Evolutionary conservation across 2,113 vertebrate species (phyloP), one percentile per base, ranked within the genome.

Genomic region (Agapornis roseicollis): DNA sequence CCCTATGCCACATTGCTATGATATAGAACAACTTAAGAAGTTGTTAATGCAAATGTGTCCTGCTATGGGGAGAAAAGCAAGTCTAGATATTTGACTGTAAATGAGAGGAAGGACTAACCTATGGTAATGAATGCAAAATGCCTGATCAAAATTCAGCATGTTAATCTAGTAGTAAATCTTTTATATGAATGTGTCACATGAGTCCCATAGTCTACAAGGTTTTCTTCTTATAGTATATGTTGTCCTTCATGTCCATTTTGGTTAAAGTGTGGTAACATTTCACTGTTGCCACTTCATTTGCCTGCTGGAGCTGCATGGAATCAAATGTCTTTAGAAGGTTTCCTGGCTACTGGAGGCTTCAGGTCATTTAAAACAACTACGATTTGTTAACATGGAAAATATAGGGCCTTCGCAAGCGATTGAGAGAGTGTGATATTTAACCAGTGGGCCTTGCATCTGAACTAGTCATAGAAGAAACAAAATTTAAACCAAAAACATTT

Each of bases 131-230:
- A 95, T 96, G 90, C 86, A 86, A 93, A 96, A 73, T 78, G 37
- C 93, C 92, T 96, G 65, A 93, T 97, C 94, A 94, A 92, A 96
- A 97, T 96, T 90, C 95, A 90, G 65, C 37, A 41, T 55, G 77
- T 86, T 95, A 93, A 93, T 94, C 88, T 94, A 85, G 84, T 55
- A 96, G 85, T 96, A 96, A 93, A 92, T 94, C 88, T 86, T 96
- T 94, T 90, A 78, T 93, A 79, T 86, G 93, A 93, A 92, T 65
- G 61, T 81, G 88, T 95, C 82, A 22, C 90, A 94, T n/a, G 73
- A 93, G 92, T 66, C 72, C 77, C 72, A 50, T 86, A 69, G 61
- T 44, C 56, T 86, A 12, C 41, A 13, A 46, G 82, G 56, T 88
- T 94, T 94, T 49, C 93, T 83, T 86, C 85, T 71, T 60, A 27